Conservation (phyloP, 2,888 invertebrate species). For the Hirtodrosophila cameraria region DNA sequence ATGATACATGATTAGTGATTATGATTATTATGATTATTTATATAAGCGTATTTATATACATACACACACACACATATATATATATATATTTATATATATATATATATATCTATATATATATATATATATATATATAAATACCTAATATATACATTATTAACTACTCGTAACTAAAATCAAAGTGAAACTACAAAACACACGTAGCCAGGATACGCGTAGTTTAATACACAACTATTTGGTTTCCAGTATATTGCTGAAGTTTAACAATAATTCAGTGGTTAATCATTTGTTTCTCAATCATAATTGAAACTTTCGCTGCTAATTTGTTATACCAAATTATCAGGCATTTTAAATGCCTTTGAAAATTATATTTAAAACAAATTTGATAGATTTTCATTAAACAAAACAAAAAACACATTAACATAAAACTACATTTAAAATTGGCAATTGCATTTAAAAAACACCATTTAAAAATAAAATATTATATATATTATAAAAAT, state of each 20-base stretch:
- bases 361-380: slow-evolving; percentile 31
- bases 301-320: slow-evolving; percentile 33
- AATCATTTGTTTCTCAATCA: slow-evolving; percentile 24
- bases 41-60: slow-evolving; percentile 66
- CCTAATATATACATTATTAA: slow-evolving; percentile 55
- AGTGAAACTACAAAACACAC: slow-evolving; percentile 27
- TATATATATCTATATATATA: slow-evolving; percentile 74
- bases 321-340: slow-evolving; percentile 65
- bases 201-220: slow-evolving; percentile 46
- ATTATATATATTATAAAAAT: slow-evolving; percentile 38
- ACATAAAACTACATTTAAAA: slow-evolving; percentile 31
- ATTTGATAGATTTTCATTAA: slow-evolving; percentile 27
- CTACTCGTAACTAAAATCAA: slow-evolving; percentile 42
- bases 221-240: slow-evolving; percentile 47
- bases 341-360: slow-evolving; percentile 49
- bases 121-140: slow-evolving; percentile 57
- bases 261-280: not conserved
- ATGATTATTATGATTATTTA: slow-evolving; percentile 71
- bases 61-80: slow-evolving; percentile 64
- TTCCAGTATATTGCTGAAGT: slow-evolving; percentile 25
- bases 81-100: slow-evolving; percentile 61
- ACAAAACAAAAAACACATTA: too few species aligned
- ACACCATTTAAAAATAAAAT: slow-evolving; percentile 27
- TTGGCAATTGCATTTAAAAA: slow-evolving; percentile 58
- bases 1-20: slow-evolving; percentile 50